A percentile compares a stretch with the other conserved stretches of the same genome.
These are phyloP conservation scores for Colletes gigas DNA, from an alignment of 1,140 invertebrate species.

Conservation along the genomic window DNA sequence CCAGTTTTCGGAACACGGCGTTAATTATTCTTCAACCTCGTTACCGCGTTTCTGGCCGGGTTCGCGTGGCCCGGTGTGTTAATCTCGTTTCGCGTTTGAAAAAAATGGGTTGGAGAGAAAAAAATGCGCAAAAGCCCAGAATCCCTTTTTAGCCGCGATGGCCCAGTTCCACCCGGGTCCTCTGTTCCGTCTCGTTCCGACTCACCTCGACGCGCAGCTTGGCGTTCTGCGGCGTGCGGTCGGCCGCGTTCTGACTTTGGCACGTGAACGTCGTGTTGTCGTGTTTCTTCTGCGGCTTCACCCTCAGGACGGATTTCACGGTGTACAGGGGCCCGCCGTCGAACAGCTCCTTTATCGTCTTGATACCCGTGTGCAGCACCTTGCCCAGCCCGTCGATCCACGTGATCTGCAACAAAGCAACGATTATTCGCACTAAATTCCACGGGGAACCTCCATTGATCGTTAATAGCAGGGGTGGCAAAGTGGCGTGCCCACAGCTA, in stretches of 20 bases:
- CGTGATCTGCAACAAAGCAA: slow-evolving; percentile 86
- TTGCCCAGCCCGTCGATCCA: slow-evolving; percentile 95
- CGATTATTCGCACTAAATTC: slow-evolving; percentile 28
- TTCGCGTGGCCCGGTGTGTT: slow-evolving; percentile 45
- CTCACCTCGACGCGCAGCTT: slow-evolving; percentile 89
- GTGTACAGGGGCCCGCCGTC: slow-evolving; percentile 90
- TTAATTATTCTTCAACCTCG: slow-evolving; percentile 63
- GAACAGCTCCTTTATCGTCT: slow-evolving; percentile 87
- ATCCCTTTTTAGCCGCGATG: slow-evolving; percentile 35
- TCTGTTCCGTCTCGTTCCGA: slow-evolving; percentile 17
- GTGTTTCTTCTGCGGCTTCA: slow-evolving; percentile 92
- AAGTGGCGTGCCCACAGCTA: no score
- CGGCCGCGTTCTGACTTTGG: slow-evolving; percentile 93
- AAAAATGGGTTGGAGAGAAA: slow-evolving; percentile 21
- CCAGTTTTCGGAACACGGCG: slow-evolving; percentile 53
- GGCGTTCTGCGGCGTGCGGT: slow-evolving; percentile 89
- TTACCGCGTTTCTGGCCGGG: slow-evolving; percentile 47
- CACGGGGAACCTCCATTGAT: no score
- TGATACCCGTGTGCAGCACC: slow-evolving; percentile 88
- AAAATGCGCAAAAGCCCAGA: slow-evolving; percentile 35
- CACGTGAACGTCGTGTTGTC: slow-evolving; percentile 96
- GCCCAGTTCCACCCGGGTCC: slow-evolving; percentile 32
- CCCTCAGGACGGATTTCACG: slow-evolving; percentile 91
- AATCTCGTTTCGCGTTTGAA: slow-evolving; percentile 44
- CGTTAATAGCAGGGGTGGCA: background rate